Evolutionary conservation across 2,797 vertebrate genomes (phyloP).

Genomic region (Pangasius sanitwongsei): DNA sequence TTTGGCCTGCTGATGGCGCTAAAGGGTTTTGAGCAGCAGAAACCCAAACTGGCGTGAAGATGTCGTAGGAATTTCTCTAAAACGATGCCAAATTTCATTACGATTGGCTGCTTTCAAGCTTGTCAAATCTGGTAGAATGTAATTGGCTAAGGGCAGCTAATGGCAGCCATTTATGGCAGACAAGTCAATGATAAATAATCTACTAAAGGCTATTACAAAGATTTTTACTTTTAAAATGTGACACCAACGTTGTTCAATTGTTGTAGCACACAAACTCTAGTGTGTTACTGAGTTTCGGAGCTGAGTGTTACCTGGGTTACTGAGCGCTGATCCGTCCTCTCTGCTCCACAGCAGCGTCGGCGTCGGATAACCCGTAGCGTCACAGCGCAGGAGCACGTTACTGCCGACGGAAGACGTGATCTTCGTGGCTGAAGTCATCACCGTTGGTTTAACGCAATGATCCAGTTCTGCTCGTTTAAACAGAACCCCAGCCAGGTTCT

Average conservation of each 20-base stretch:
- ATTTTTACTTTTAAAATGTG: neutral
- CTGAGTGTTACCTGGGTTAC: slow-evolving; percentile 83
- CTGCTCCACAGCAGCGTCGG: slow-evolving; percentile 86
- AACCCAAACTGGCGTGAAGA: neutral
- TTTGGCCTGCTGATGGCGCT: neutral
- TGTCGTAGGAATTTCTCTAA: neutral
- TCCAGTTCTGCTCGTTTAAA: slow-evolving; percentile 91
- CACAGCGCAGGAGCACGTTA: slow-evolving; percentile 93
- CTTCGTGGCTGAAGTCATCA: slow-evolving; percentile 94
- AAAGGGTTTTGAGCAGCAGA: neutral
- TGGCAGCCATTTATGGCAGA: neutral
- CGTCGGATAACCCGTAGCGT: slow-evolving; percentile 88
- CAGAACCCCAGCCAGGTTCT: slow-evolving; percentile 83
- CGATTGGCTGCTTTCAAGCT: too few species aligned
- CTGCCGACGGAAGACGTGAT: slow-evolving; percentile 89
- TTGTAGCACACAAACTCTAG: neutral
- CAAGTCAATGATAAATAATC: neutral
- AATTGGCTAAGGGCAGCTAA: neutral
- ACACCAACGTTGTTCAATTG: neutral
- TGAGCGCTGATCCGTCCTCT: slow-evolving; percentile 75
- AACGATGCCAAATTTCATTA: neutral
- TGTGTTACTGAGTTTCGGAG: neutral
- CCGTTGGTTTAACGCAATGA: slow-evolving; percentile 88
- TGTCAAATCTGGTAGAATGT: neutral
- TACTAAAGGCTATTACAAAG: neutral